Evolutionary conservation across 2,888 invertebrate genomes (phyloP).

Genomic region (Galeruca laticollis): DNA sequence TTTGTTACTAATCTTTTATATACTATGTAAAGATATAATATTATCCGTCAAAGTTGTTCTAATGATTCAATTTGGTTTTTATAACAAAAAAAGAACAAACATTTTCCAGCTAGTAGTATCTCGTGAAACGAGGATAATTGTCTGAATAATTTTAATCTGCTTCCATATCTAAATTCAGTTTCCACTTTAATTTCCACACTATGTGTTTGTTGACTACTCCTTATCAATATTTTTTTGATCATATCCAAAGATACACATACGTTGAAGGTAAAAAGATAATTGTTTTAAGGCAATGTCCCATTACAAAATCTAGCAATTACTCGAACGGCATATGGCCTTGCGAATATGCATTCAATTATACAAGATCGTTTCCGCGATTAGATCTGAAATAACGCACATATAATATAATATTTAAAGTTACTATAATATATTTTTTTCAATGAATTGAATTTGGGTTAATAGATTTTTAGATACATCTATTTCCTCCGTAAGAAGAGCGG

Average conservation of each 20-base stretch:
- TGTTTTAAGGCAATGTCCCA: not conserved
- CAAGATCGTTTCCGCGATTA: conserved; percentile 2
- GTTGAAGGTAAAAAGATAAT: not conserved
- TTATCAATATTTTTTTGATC: not conserved
- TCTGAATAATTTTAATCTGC: no score
- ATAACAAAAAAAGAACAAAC: no score
- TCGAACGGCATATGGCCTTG: conserved; percentile 5
- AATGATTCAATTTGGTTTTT: no score
- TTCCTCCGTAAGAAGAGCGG: not conserved
- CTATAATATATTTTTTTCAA: not conserved
- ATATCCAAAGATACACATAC: not conserved
- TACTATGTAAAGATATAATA: no score
- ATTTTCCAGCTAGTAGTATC: no score
- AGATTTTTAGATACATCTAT: not conserved
- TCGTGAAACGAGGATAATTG: no score
- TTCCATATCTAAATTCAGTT: no score
- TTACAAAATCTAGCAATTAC: not conserved
- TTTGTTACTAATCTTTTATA: no score
- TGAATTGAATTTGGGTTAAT: not conserved
- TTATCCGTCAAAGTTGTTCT: no score
- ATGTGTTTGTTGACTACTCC: not conserved
- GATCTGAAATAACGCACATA: not conserved
- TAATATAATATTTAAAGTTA: not conserved
- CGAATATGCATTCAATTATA: conserved; percentile 1
- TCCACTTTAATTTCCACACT: not conserved